Conservation (phyloP, 2,797 vertebrate species). For the Eidolon dupreanum region DNA sequence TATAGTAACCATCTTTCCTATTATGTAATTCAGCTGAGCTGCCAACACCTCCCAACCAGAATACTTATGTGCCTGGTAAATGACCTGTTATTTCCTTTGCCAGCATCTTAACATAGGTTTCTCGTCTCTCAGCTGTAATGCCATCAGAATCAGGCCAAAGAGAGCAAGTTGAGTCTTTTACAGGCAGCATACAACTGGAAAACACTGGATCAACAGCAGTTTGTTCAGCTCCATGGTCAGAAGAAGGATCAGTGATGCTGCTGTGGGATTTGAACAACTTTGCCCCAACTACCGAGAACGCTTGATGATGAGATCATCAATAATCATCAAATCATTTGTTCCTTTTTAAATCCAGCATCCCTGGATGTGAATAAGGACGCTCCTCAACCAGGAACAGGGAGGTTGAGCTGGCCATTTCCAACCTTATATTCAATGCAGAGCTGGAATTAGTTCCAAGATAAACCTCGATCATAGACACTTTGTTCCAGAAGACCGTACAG, state of each 20-base stretch:
- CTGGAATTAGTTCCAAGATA: conserved; percentile 2
- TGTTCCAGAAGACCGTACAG: not conserved
- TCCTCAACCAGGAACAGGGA: not conserved
- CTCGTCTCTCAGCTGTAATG: not conserved
- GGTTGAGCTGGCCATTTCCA: not conserved
- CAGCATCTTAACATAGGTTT: not conserved
- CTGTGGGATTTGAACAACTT: not conserved
- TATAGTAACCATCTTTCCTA: not conserved
- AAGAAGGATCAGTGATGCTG: not conserved
- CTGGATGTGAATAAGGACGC: not conserved
- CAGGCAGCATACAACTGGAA: not conserved
- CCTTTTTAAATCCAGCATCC: not conserved
- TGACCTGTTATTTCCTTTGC: not conserved
- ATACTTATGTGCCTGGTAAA: not conserved
- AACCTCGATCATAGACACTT: not conserved
- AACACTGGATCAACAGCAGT: not conserved
- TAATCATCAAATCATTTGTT: not conserved
- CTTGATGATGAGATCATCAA: not conserved
- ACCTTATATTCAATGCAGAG: not conserved
- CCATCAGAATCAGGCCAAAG: not conserved
- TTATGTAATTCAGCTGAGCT: not conserved
- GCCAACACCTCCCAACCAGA: not conserved
- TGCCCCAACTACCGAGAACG: not conserved
- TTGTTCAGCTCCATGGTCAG: not conserved
- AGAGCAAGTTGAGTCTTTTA: not conserved